These are phyloP conservation scores for Camponotus fellah DNA, from an alignment of 2,888 invertebrate species.

Conservation along the genomic window DNA sequence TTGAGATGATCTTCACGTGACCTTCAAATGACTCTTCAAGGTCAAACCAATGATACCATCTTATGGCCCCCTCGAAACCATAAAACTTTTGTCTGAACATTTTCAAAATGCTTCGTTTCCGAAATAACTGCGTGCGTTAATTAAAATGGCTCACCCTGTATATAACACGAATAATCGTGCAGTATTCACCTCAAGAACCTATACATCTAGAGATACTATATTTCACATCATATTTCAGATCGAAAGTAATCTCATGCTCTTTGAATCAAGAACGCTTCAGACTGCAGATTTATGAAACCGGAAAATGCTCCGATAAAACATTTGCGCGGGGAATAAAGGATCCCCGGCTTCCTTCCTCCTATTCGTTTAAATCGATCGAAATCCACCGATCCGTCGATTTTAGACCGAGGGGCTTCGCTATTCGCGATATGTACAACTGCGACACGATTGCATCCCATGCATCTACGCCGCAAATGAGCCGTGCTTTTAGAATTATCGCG, in stretches of 20 bases:
- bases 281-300: conserved; percentile 4
- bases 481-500: conserved; percentile 26
- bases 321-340: conserved; percentile 12
- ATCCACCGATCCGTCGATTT: conserved; percentile 30
- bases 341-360: not conserved
- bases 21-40: too few relatives aligned
- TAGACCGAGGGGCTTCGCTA: not conserved
- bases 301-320: not conserved
- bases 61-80: too few relatives aligned
- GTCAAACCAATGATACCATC: too few relatives aligned
- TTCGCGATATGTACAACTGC: not conserved
- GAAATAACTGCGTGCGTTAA: too few relatives aligned
- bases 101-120: too few relatives aligned
- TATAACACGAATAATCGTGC: not conserved
- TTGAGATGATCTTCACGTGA: too few relatives aligned
- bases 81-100: too few relatives aligned
- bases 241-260: not conserved
- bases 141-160: too few relatives aligned
- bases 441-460: not conserved
- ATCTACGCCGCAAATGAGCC: conserved; percentile 5
- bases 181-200: too few relatives aligned
- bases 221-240: conserved; percentile 8
- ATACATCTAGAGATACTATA: not conserved
- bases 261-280: not conserved
- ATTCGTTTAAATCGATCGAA: not conserved